A percentile compares a stretch with the other conserved stretches of the same genome.
Conservation (phyloP, 2,888 invertebrate species). For the Habrosyne pyritoides region DNA sequence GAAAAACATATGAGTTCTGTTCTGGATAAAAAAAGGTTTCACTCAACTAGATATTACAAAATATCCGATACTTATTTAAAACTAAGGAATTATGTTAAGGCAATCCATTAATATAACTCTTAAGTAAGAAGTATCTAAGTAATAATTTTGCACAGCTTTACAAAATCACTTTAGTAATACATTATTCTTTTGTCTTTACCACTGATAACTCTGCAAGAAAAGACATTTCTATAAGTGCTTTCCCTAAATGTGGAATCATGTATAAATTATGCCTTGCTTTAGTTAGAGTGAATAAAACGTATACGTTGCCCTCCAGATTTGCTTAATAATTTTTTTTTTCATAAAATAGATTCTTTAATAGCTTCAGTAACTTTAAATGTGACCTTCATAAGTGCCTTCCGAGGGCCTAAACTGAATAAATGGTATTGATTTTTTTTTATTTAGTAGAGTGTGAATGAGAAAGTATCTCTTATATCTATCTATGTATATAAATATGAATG, state of each 20-base stretch:
- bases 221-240: slow-evolving; percentile 29
- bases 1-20: background rate
- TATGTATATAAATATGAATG: too few species aligned
- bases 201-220: slow-evolving; percentile 18
- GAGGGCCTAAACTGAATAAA: too few species aligned
- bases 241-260: slow-evolving; percentile 24
- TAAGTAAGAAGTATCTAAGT: background rate
- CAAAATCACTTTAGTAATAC: background rate
- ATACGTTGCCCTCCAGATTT: background rate
- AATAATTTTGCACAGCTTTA: background rate
- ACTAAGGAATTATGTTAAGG: too few species aligned
- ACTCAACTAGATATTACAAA: too few species aligned
- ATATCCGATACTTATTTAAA: too few species aligned
- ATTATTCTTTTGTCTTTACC: background rate
- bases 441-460: too few species aligned
- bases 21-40: too few species aligned
- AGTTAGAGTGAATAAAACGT: background rate
- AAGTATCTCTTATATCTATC: too few species aligned
- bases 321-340: background rate
- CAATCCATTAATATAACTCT: background rate
- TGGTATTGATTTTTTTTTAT: too few species aligned
- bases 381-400: too few species aligned
- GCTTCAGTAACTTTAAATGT: too few species aligned
- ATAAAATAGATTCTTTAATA: background rate
- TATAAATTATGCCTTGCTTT: slow-evolving; percentile 28